A percentile compares a stretch with the other conserved stretches of the same genome.
These are phyloP conservation scores for Drosophila rufa DNA, from an alignment of 1,140 invertebrate species.

Conservation along the genomic window DNA sequence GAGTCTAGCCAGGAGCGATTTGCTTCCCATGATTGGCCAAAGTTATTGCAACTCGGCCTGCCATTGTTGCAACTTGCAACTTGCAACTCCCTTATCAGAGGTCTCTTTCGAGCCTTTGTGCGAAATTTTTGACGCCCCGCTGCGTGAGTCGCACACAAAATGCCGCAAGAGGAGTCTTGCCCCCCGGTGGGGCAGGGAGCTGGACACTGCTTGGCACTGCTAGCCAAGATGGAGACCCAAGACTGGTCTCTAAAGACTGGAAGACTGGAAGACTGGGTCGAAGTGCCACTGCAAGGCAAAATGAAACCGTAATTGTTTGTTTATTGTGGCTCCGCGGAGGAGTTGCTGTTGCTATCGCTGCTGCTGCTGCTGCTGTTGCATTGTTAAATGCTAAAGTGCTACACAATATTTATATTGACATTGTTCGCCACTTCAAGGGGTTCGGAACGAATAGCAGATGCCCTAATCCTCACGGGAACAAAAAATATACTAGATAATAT, in stretches of 20 bases:
- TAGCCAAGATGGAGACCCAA: conserved; percentile 41
- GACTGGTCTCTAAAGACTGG: background rate
- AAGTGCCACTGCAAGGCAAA: conserved; percentile 38
- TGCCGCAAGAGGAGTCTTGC: conserved; percentile 63
- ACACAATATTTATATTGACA: conserved; percentile 70
- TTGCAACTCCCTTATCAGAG: conserved; percentile 64
- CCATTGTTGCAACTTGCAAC: conserved; percentile 44
- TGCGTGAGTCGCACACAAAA: conserved; percentile 64
- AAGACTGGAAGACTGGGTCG: background rate
- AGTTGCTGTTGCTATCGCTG: conserved; percentile 43
- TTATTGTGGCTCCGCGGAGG: conserved; percentile 62
- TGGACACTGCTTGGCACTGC: conserved; percentile 5
- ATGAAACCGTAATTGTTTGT: conserved; percentile 79
- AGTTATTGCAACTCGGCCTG: conserved; percentile 31
- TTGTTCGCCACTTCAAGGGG: conserved; percentile 32
- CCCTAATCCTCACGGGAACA: background rate
- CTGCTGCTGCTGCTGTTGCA: conserved; percentile 51
- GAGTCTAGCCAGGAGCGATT: conserved; percentile 26
- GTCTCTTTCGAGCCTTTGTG: conserved; percentile 53
- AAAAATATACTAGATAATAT: background rate
- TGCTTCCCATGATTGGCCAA: conserved; percentile 41
- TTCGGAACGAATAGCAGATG: conserved; percentile 2
- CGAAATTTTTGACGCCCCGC: conserved; percentile 69
- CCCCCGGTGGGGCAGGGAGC: conserved; percentile 14
- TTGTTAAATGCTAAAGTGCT: conserved; percentile 77